These are phyloP conservation scores for Cochlearius cochlearius DNA, from an alignment of 2,113 vertebrate species.

Conservation along the genomic window DNA sequence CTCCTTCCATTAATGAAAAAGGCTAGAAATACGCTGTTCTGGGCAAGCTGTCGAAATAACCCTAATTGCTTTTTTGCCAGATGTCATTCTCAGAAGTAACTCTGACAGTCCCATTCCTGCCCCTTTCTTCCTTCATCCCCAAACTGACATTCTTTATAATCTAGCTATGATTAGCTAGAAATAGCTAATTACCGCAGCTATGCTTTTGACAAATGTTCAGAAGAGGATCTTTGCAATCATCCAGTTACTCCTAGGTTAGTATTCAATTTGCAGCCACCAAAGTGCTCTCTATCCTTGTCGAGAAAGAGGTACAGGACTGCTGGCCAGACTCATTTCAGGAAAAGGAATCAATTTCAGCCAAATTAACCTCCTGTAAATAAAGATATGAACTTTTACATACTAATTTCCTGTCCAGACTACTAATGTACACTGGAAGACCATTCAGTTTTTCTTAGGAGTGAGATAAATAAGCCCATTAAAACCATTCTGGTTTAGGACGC, in stretches of 20 bases:
- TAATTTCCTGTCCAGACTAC: background rate
- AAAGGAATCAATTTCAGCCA: background rate
- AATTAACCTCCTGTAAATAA: background rate
- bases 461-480: background rate
- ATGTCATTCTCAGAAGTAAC: background rate
- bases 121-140: background rate
- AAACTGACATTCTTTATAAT: background rate
- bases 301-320: background rate
- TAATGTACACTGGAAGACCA: background rate
- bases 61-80: background rate
- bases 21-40: background rate
- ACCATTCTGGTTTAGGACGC: background rate
- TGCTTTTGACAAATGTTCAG: background rate
- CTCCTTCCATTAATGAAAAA: background rate
- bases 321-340: background rate
- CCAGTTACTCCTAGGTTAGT: background rate
- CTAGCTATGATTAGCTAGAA: slow-evolving; percentile 24
- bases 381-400: background rate
- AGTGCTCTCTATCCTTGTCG: background rate
- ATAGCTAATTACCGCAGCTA: background rate
- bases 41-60: background rate
- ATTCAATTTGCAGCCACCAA: background rate
- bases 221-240: background rate
- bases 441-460: background rate
- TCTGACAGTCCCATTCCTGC: background rate